These are phyloP conservation scores for Enteromius anoplus DNA, from an alignment of 2,797 vertebrate genomes.

Conservation along the genomic window DNA sequence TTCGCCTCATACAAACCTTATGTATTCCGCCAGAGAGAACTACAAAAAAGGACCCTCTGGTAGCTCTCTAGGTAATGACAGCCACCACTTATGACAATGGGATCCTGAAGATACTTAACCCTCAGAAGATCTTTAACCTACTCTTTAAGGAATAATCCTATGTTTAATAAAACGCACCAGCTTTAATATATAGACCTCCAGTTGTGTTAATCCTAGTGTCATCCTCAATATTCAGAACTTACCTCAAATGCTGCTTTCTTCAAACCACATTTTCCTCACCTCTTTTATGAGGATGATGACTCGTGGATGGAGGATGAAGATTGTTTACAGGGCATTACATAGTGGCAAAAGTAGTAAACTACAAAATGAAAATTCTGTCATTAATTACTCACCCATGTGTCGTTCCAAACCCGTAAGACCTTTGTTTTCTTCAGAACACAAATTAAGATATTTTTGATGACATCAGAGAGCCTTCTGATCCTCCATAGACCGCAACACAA, in stretches of 20 bases:
- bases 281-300: neutral
- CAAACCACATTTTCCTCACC: neutral
- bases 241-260: neutral
- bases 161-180: slow-evolving; percentile 4
- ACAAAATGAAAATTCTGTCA: neutral
- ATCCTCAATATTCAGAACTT: slow-evolving; percentile 6
- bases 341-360: neutral
- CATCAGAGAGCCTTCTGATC: no score
- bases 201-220: neutral
- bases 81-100: no score
- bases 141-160: neutral
- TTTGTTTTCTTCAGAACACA: no score
- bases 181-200: slow-evolving; percentile 13
- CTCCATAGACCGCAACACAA: no score
- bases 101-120: neutral
- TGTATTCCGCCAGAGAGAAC: no score
- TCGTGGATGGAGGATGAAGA: neutral
- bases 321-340: neutral
- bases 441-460: no score
- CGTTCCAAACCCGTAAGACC: no score
- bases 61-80: no score
- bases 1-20: no score
- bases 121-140: slow-evolving; percentile 14
- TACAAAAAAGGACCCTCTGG: no score
- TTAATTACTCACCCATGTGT: no score